A percentile compares a stretch with the other conserved stretches of the same genome.
phyloP scores from a whole-genome alignment of 2,888 invertebrate genomes.

The Lathronympha strigana region DNA sequence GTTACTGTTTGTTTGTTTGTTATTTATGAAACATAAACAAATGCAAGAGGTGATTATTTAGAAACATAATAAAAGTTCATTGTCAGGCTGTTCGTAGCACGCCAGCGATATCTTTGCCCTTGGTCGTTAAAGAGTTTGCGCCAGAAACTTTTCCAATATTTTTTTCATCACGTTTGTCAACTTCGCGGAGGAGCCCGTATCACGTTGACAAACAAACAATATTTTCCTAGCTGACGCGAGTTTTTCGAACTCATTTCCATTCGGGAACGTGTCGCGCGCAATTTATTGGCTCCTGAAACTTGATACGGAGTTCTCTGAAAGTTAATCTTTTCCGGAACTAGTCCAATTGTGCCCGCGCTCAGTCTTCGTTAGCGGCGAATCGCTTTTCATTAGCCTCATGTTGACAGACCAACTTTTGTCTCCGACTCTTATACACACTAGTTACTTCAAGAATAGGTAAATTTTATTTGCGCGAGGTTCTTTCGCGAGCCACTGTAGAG shows the following conservation, averaged over 20 bases:
- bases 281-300: conserved; percentile 62
- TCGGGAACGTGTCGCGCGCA: conserved; percentile 59
- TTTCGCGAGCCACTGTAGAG: conserved; percentile 40
- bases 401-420: conserved; percentile 59
- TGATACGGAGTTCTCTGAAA: conserved; percentile 48
- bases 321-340: conserved; percentile 57
- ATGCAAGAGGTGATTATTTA: background rate
- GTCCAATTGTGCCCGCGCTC: conserved; percentile 56
- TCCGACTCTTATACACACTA: conserved; percentile 52
- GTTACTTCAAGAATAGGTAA: conserved; percentile 56
- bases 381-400: conserved; percentile 70
- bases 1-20: background rate
- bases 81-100: conserved; percentile 29
- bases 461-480: conserved; percentile 57
- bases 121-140: conserved; percentile 59
- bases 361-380: conserved; percentile 71
- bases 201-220: conserved; percentile 75
- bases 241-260: conserved; percentile 74
- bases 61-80: conserved; percentile 19
- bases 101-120: conserved; percentile 47
- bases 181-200: conserved; percentile 58
- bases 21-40: background rate
- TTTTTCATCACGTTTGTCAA: conserved; percentile 76
- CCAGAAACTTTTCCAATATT: conserved; percentile 76
- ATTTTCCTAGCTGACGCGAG: conserved; percentile 65